Evolutionary conservation across 2,888 invertebrate genomes (phyloP), one percentile per base, ranked within the genome.

Genomic region (Zonitis immaculata): DNA sequence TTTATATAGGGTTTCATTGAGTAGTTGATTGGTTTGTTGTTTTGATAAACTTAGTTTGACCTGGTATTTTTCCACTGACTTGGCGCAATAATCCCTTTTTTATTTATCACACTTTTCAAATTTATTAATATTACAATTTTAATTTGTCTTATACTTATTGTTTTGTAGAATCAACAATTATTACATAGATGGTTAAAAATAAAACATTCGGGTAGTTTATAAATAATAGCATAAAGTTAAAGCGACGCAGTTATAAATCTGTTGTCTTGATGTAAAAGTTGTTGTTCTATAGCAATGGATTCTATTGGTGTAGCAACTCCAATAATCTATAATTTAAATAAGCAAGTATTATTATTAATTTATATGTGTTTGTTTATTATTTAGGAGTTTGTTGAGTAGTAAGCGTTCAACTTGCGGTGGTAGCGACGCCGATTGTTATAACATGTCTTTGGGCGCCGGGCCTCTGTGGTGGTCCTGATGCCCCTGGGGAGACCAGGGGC

Each of bases 401-500:
- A 83, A 83, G 76, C 83, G 82, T 61, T 84, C 86, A n/a, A 84
- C 85, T 73, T 76, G 82, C 76, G 85, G 85, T 77, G 84, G 82
- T 72, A 82, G 84, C 75, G 85, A 85, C 78, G 83, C 83, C 80
- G 85, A 85, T 75, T 85, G 84, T 74, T 86, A 84, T 78, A 86
- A 84, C 83, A 84, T 86, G 83, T 87, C 93, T 89, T 91, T 95
- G 89, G 95, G 94, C 79, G 89, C 92, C 85, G 95, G 95, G 95
- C 95, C 95, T 95, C 95, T 91, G 95, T 95, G 91, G 92, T 95
- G 95, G 91, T 96, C 95, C 95, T 97, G 96, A 96, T 95, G 95
- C 87, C 86, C 94, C 95, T 90, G 91, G 87, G 84, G 86, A 86
- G 84, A 85, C 85, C 83, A 71, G 73, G 72, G 69, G 71, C 64